Conservation (phyloP, 2,888 invertebrate species). For the Tenthredo scrophulariae region DNA sequence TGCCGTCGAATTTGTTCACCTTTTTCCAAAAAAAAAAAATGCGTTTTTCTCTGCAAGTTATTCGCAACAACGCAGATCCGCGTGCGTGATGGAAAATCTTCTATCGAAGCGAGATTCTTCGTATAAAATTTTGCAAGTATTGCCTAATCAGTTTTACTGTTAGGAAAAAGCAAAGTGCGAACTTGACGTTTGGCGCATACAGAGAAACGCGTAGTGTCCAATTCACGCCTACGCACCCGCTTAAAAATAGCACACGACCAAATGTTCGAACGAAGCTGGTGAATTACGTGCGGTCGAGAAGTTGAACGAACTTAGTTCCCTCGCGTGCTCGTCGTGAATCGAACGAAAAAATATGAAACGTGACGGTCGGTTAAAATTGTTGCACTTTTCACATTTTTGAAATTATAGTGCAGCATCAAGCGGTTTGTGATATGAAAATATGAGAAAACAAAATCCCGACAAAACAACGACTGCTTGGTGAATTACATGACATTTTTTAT, state of each 20-base stretch:
- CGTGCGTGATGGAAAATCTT: neutral
- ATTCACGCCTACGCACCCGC: constrained; percentile 44
- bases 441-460: neutral
- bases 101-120: neutral
- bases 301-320: constrained; percentile 45
- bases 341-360: constrained; percentile 11
- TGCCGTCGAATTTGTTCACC: neutral
- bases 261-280: constrained; percentile 36
- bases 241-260: constrained; percentile 42
- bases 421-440: neutral
- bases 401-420: neutral
- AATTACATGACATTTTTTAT: neutral
- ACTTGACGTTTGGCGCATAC: neutral
- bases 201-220: constrained; percentile 23
- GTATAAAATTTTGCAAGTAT: neutral
- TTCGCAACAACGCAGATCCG: neutral
- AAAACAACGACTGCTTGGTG: neutral
- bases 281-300: constrained; percentile 43
- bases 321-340: neutral
- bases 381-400: neutral
- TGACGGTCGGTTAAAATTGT: neutral
- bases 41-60: neutral
- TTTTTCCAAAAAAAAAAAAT: too few species aligned
- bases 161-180: neutral
- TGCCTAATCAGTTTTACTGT: neutral